A percentile compares a stretch with the other conserved stretches of the same genome.
Conservation (phyloP, 2,797 vertebrate species). For the Epinephelus malabaricus region DNA sequence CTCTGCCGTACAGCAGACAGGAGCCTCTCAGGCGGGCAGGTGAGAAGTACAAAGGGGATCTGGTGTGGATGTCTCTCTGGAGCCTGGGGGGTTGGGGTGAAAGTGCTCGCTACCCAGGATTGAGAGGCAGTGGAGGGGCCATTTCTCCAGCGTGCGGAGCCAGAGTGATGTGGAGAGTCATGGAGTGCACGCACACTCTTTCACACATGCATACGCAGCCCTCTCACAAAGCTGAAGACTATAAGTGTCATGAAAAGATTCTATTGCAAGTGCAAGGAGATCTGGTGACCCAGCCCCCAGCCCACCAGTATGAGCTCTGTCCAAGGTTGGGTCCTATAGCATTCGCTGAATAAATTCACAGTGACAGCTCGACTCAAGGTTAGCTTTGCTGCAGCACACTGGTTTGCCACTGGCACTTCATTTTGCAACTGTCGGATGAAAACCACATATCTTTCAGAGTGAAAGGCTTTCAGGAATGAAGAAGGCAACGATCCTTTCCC, state of each 20-base stretch:
- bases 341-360: constrained; percentile 40
- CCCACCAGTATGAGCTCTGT: constrained; percentile 8
- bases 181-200: neutral
- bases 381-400: constrained; percentile 11
- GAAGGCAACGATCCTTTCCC: neutral
- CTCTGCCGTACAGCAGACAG: constrained; percentile 28
- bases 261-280: constrained; percentile 4
- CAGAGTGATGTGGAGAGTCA: constrained; percentile 26
- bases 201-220: neutral
- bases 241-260: constrained; percentile 26
- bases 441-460: constrained; percentile 13
- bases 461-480: constrained; percentile 1
- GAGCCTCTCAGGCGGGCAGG: constrained; percentile 32
- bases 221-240: constrained; percentile 1
- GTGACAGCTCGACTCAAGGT: constrained; percentile 63
- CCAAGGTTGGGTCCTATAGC: constrained; percentile 51
- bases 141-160: constrained; percentile 24
- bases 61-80: constrained; percentile 37
- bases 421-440: constrained; percentile 7
- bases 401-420: constrained; percentile 29
- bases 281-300: constrained; percentile 15
- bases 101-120: constrained; percentile 25
- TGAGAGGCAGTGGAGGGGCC: constrained; percentile 52
- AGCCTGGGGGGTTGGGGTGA: constrained; percentile 34
- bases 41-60: constrained; percentile 31